Evolutionary conservation across 1,140 invertebrate genomes (phyloP), one percentile per base, ranked within the genome.

Genomic region (Ostrea denselamellosa): DNA sequence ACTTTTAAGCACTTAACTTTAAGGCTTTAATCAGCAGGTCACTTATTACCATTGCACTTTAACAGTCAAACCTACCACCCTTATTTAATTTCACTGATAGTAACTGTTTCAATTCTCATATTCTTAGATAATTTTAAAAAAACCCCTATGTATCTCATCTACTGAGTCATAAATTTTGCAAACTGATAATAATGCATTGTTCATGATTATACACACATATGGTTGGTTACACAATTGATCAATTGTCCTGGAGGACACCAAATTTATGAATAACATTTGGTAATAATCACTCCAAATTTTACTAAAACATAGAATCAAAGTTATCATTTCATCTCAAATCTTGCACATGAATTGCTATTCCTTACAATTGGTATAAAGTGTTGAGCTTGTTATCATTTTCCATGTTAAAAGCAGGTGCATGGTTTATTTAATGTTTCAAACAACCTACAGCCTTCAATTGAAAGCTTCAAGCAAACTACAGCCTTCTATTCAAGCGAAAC

Each of bases 271-370:
- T 77, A 9, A 77, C 8, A 25, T 77, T 77, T 14, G 68, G 68
- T 34, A 77, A 77, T 77, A 77, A 77, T 77, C 28, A 77, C 22
- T 28, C 12, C 34, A 77, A 34, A 77, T 34, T 34, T 10, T 10
- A 14, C 68, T 77, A 77, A 77, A 77, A 77, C 68, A 77, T 28
- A 77, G 28, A 77, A 77, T 77, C 68, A 77, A 62, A 62, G 68
- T 77, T 77, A 77, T 77, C 68, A 14, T 77, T 77, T 77, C 68
- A 77, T 77, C 68, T 10, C 2, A 22, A 14, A 28, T 77, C 25
- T 34, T 77, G 25, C 68, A 77, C 68, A 2, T 77, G 68, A 77
- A 28, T 77, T 77, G 22, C 68, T 77, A 25, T 34, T 12, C 68
- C 68, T 77, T 77, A 34, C 68, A 77, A 77, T 77, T 77, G 9